Conservation (phyloP, 2,113 vertebrate species). For the Sinocyclocheilus anshuiensis region DNA sequence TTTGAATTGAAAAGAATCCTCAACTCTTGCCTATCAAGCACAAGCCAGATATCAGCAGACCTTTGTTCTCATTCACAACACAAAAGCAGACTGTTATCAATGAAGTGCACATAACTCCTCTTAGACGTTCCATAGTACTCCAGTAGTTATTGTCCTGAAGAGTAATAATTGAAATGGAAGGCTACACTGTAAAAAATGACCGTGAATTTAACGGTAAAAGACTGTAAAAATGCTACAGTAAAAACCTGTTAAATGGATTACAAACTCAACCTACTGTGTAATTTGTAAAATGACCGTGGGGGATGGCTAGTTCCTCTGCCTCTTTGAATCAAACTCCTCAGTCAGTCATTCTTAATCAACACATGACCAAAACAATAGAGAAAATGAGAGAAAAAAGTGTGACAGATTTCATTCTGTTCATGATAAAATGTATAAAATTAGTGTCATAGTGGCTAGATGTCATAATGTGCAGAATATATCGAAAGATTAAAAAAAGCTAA, state of each 20-base stretch:
- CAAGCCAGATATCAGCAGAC: neutral
- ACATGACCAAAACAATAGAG: neutral
- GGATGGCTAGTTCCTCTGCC: neutral
- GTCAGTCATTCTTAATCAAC: slow-evolving; percentile 12
- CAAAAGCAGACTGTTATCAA: neutral
- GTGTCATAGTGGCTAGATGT: neutral
- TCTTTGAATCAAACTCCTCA: neutral
- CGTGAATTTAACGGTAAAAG: no score
- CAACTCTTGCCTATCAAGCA: neutral
- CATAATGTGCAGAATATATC: neutral
- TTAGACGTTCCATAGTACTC: neutral
- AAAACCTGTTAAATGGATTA: no score
- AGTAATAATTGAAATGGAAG: slow-evolving; percentile 13
- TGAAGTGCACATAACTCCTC: neutral
- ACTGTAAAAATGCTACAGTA: no score
- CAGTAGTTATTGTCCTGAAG: neutral
- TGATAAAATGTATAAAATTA: neutral
- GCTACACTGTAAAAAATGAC: no score
- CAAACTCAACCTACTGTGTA: slow-evolving; percentile 25
- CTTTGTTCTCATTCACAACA: neutral
- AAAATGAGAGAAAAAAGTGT: neutral
- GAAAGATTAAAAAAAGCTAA: neutral
- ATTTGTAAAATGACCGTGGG: slow-evolving; percentile 31
- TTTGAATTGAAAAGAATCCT: neutral
- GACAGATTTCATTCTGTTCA: neutral